Base-by-base conservation (phyloP, 2,888 invertebrate genomes). In the Glyphotaelius pellucidus region DNA sequence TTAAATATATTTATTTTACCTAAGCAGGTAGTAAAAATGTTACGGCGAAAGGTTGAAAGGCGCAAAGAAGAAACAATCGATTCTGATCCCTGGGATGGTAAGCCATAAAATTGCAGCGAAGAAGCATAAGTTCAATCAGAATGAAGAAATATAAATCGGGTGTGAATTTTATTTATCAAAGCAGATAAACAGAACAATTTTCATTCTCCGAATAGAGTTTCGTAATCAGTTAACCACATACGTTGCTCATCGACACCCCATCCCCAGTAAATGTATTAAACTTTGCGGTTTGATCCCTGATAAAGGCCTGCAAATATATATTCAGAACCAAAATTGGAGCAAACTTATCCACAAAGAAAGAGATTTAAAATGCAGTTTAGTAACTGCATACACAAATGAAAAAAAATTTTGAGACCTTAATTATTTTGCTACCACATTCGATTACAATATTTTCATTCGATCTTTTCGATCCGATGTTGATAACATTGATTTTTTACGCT, bases 171-270 rank as follows among this genome's bases (percentile, higher is more conserved):
- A 67, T 19, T 19, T 19, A 67, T 7, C 25, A 25, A 67, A 67
- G 4, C 52, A 19, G 52, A 32, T 35, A 86, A 47, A 25, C 2
- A 81, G 2, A 9, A 67, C 2, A 25, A 2, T 67, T 67, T 25
- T 42, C 47, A 30, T 25, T 42, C 7, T 42, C 19, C 30, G 86
- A 42, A n/a, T 30, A 4, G 35, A 86, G n/a, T 42, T 42, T 15
- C 30, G 86, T 42, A 86, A n/a, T 38, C 85, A 32, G 38, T 35
- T n/a, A 87, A 52, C 87, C 87, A 31, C 87, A 87, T 67, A 31
- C 31, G 5, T 25, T 15, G 52, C 67, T 87, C 32, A 87, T 87
- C 87, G 32, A 87, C 87, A 87, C 87, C 67, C 32, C 0, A 67
- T 87, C 15, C 7, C 12, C 31, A 32, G 15, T 87, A 87, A 87